A percentile compares a stretch with the other conserved stretches of the same genome.
Conservation (phyloP, 2,888 invertebrate species). For the Thera obeliscata region DNA sequence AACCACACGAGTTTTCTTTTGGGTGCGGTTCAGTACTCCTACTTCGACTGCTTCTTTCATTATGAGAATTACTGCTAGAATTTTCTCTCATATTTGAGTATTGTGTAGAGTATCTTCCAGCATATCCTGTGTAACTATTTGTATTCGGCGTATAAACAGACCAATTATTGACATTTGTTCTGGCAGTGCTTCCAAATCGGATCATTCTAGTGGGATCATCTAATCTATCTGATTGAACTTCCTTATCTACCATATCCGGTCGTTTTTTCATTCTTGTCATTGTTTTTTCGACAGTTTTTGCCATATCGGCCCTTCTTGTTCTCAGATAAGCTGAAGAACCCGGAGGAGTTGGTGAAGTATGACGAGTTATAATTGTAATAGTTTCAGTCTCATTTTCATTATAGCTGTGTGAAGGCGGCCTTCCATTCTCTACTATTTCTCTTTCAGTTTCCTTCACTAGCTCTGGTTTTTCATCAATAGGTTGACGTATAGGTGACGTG, state of each 20-base stretch:
- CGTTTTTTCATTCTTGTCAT: conserved; percentile 84
- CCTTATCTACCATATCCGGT: conserved; percentile 87
- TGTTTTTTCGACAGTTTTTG: conserved; percentile 89
- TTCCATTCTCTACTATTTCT: conserved; percentile 12
- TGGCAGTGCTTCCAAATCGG: conserved; percentile 85
- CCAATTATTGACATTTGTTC: conserved; percentile 86
- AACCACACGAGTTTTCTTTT: conserved; percentile 55
- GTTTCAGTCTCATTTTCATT: conserved; percentile 70
- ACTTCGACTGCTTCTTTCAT: conserved; percentile 71
- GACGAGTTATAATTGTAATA: conserved; percentile 88
- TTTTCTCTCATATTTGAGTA: conserved; percentile 71
- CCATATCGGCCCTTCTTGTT: conserved; percentile 88
- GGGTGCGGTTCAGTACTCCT: conserved; percentile 67
- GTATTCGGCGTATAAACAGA: conserved; percentile 83
- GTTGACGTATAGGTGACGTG: conserved; percentile 46
- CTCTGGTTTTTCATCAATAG: conserved; percentile 50
- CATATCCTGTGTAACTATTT: conserved; percentile 74
- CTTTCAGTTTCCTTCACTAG: conserved; percentile 36
- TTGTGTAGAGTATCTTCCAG: conserved; percentile 78
- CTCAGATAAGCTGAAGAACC: conserved; percentile 86
- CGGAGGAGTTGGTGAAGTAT: conserved; percentile 91
- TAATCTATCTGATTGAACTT: conserved; percentile 89
- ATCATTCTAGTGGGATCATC: conserved; percentile 88
- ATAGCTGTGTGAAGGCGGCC: conserved; percentile 17
- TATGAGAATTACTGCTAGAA: conserved; percentile 53